phyloP scores from a whole-genome alignment of 2,113 vertebrate genomes.

The Micromys minutus region DNA sequence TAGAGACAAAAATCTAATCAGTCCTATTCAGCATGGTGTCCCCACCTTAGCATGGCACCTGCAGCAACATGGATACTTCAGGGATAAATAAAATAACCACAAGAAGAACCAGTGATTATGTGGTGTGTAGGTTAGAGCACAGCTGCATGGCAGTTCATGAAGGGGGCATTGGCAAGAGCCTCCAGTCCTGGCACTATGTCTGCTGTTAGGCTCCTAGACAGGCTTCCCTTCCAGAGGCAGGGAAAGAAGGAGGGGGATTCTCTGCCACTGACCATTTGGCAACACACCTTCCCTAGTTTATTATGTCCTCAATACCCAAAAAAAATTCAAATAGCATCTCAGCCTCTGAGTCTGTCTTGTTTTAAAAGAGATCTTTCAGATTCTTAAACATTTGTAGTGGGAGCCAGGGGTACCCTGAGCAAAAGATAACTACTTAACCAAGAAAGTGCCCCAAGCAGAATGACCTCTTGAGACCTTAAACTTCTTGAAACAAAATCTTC shows the following conservation, averaged over 20 bases:
- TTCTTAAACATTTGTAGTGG: not conserved
- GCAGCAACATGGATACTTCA: too few relatives aligned
- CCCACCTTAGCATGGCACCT: not conserved
- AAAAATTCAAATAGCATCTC: not conserved
- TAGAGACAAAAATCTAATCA: not conserved
- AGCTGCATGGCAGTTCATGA: not conserved
- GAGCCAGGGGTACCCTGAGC: not conserved
- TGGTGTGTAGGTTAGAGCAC: not conserved
- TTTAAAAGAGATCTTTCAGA: not conserved
- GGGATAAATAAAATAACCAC: not conserved
- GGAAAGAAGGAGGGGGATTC: not conserved
- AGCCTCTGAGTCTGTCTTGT: not conserved
- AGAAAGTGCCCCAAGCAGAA: not conserved
- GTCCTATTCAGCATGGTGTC: rapidly evolving
- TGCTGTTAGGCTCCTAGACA: not conserved
- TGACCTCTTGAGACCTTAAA: not conserved
- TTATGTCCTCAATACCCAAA: not conserved
- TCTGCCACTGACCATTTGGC: not conserved
- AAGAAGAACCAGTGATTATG: not conserved
- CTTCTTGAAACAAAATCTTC: not conserved
- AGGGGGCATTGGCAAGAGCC: not conserved
- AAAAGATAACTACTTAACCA: not conserved
- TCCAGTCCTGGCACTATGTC: not conserved
- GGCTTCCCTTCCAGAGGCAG: not conserved
- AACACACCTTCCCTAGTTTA: not conserved